Conservation (phyloP, 1,140 invertebrate genomes). For the Drosophila punjabiensis region DNA sequence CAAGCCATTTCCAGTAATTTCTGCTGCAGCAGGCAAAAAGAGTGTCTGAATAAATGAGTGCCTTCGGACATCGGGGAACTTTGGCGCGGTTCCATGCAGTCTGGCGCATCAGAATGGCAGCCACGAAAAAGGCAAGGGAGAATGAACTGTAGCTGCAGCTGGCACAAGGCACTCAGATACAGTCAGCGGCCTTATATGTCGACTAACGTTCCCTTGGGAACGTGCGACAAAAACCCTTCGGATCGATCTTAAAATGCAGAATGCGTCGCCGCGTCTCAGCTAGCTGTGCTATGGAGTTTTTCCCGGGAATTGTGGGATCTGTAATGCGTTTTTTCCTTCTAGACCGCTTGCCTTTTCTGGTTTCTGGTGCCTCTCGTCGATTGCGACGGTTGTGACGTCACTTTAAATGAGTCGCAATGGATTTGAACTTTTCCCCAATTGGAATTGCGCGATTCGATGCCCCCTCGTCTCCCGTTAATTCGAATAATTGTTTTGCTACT, state of each 20-base stretch:
- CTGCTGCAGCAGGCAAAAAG: constrained; percentile 11
- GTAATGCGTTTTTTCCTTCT: constrained; percentile 32
- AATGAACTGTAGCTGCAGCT: constrained; percentile 16
- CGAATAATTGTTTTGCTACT: constrained; percentile 58
- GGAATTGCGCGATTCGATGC: constrained; percentile 18
- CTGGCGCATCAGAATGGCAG: constrained; percentile 31
- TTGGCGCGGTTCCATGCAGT: constrained; percentile 47
- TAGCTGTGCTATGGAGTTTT: constrained; percentile 48
- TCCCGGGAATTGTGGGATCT: constrained; percentile 48
- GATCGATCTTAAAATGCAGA: constrained; percentile 55
- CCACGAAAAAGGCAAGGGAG: constrained; percentile 18
- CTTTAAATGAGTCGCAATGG: constrained; percentile 42
- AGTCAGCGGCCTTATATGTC: constrained; percentile 46
- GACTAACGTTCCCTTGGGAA: constrained; percentile 56
- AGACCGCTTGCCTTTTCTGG: constrained; percentile 26
- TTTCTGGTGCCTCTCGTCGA: background rate
- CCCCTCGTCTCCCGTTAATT: constrained; percentile 15
- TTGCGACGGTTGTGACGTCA: constrained; percentile 40
- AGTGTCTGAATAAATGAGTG: constrained; percentile 40
- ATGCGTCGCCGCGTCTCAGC: constrained; percentile 18
- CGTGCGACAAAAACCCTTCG: constrained; percentile 45
- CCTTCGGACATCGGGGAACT: background rate
- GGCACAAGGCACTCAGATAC: background rate
- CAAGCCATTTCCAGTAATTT: constrained; percentile 42
- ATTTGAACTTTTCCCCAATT: constrained; percentile 36